A percentile compares a stretch with the other conserved stretches of the same genome.
phyloP scores from a whole-genome alignment of 2,797 vertebrate species.

The Enteromius unitaeniatus region DNA sequence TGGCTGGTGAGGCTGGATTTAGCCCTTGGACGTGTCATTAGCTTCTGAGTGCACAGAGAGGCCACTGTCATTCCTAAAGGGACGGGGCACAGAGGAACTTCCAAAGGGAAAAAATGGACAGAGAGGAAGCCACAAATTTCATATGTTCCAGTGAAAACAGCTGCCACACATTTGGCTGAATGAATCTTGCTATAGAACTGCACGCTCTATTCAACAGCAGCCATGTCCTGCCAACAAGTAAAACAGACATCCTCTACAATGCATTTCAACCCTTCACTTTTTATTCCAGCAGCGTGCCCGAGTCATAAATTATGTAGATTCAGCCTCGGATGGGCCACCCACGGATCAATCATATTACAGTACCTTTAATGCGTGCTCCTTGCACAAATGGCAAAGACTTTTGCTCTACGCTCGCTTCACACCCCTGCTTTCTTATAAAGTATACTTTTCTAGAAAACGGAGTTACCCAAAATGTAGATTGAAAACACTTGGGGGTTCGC shows the following conservation, averaged over 20 bases:
- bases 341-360: not conserved
- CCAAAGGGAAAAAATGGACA: not conserved
- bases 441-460: not conserved
- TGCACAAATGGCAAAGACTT: not conserved
- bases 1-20: conserved; percentile 23
- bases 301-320: conserved; percentile 5
- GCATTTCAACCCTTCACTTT: conserved; percentile 4
- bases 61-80: conserved; percentile 40
- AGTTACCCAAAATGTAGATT: not conserved
- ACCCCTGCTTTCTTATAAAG: not conserved
- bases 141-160: conserved; percentile 53
- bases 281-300: not conserved
- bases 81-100: not conserved
- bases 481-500: not conserved
- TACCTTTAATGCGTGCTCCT: not conserved
- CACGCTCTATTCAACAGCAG: not conserved
- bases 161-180: conserved; percentile 61
- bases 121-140: conserved; percentile 44
- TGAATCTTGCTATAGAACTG: conserved; percentile 48
- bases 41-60: conserved; percentile 20
- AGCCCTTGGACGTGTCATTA: conserved; percentile 20
- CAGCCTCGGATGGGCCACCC: not conserved
- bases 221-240: conserved; percentile 14
- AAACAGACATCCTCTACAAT: conserved; percentile 1
- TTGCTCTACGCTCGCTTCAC: not conserved